Evolutionary conservation across 2,113 vertebrate species (phyloP).

Genomic region (Apistogramma diplotaenia): DNA sequence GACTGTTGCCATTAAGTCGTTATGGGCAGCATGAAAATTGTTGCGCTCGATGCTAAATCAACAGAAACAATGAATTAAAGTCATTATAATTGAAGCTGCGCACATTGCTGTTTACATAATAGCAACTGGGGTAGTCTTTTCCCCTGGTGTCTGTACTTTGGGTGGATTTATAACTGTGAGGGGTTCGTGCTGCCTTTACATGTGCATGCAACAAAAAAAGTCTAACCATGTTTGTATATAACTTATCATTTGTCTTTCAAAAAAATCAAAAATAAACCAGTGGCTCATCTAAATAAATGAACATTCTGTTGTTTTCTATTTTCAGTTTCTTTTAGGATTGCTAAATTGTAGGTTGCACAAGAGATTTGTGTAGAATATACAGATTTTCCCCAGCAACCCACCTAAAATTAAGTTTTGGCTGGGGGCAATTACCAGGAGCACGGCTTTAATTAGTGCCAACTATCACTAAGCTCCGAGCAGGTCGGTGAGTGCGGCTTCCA

Average conservation of each 20-base stretch:
- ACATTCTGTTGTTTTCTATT: slow-evolving; percentile 51
- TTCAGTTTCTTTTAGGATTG: slow-evolving; percentile 49
- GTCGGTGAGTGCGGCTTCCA: slow-evolving; percentile 40
- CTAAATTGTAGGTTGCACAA: slow-evolving; percentile 58
- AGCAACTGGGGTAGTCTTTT: slow-evolving; percentile 22
- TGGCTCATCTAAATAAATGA: slow-evolving; percentile 58
- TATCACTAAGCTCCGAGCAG: slow-evolving; percentile 36
- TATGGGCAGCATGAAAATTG: slow-evolving; percentile 69
- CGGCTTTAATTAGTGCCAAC: slow-evolving; percentile 61
- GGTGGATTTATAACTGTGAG: slow-evolving; percentile 17
- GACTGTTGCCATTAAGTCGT: slow-evolving; percentile 68
- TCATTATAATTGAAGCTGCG: slow-evolving; percentile 56
- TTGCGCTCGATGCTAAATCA: slow-evolving; percentile 66
- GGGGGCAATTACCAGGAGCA: slow-evolving; percentile 67
- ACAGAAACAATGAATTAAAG: slow-evolving; percentile 64
- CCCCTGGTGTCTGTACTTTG: background rate
- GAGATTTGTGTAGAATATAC: slow-evolving; percentile 58
- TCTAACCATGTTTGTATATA: background rate
- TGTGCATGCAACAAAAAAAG: background rate
- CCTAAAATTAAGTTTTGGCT: slow-evolving; percentile 68
- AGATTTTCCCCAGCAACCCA: slow-evolving; percentile 55
- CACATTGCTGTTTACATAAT: slow-evolving; percentile 57
- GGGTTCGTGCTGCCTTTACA: slow-evolving; percentile 12
- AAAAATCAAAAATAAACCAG: slow-evolving; percentile 23
- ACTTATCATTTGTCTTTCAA: slow-evolving; percentile 47